A percentile compares a stretch with the other conserved stretches of the same genome.
These are phyloP conservation scores for Megalopta genalis DNA, from an alignment of 1,140 invertebrate species.

Conservation along the genomic window DNA sequence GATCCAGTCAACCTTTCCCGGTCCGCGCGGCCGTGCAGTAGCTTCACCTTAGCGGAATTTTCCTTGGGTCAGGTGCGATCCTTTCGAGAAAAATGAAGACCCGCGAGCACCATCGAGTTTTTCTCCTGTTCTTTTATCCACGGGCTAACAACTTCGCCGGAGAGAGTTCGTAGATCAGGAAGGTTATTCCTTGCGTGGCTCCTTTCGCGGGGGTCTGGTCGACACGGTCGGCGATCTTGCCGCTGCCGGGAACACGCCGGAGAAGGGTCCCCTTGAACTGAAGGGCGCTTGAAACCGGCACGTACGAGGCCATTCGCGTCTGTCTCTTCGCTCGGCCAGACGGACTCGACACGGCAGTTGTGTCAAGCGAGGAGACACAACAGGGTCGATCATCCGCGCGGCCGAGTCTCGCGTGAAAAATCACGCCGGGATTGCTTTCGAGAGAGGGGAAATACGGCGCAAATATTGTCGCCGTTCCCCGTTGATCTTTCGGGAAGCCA, in stretches of 20 bases:
- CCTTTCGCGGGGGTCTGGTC: constrained; percentile 25
- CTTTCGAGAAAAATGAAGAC: not conserved
- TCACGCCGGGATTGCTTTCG: not conserved
- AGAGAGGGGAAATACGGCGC: too few species aligned
- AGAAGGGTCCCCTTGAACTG: constrained; percentile 48
- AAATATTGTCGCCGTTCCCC: too few species aligned
- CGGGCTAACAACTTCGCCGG: not conserved
- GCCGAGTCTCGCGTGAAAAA: constrained; percentile 24
- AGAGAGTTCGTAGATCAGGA: constrained; percentile 19
- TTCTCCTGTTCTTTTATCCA: too few species aligned
- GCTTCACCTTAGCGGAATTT: not conserved
- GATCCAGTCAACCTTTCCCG: not conserved
- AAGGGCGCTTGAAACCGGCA: constrained; percentile 53
- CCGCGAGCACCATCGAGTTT: too few species aligned
- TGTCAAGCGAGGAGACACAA: constrained; percentile 44
- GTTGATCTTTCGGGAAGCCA: too few species aligned
- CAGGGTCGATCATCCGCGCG: constrained; percentile 41
- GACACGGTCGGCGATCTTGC: constrained; percentile 40
- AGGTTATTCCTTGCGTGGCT: constrained; percentile 23
- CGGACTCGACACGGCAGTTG: constrained; percentile 47
- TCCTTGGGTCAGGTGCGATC: not conserved
- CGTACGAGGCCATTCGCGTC: constrained; percentile 46
- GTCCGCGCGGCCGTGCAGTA: not conserved
- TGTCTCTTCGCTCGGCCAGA: constrained; percentile 50
- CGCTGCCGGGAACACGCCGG: constrained; percentile 33